Base-by-base conservation (phyloP, 2,113 vertebrate genomes). In the Scatophagus argus region DNA sequence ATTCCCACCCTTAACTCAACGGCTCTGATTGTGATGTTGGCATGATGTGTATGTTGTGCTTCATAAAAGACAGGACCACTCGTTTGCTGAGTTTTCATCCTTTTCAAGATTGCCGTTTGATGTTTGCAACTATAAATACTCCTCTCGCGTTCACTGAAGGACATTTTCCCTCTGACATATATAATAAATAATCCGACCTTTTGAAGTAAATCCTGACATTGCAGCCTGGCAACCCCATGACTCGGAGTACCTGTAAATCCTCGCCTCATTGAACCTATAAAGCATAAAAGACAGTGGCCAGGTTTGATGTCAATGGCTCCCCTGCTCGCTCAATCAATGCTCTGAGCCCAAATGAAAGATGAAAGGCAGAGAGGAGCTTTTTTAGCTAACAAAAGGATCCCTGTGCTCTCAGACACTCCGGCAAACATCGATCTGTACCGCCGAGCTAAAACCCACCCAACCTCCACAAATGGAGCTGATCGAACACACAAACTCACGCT, bases 271-370 rank as follows among this genome's bases (percentile, higher is more conserved):
- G 62, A 47, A 78, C 51, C 17, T 46, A 34, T 69, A 21, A 58
- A 60, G 77, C 66, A 83, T 86, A 62, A 87, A 87, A 82, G 82
- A 84, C 75, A 54, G 64, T 31, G 65, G 60, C 41, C 52, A 74
- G 70, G 81, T 89, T 91, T 86, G 79, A 92, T 89, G 84, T 91
- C 84, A 77, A 65, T 56, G 74, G 83, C 54, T 81, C 79, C 79
- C 79, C 9, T n/a, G 21, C 65, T 51, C 62, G 9, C 81, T 59
- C 84, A 81, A 80, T 92, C 91, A 84, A 87, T 89, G 73, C 82
- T 47, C 59, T 19, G 21, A 65, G 82, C 69, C 54, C 55, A 59
- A 60, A 77, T 68, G 80, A 72, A 78, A 86, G 83, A 91, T 90
- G 85, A 86, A 87, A 87, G 87, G 81, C 79, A 3, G 49, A 27